These are phyloP conservation scores for Andrena minutula DNA, from an alignment of 2,888 invertebrate species.

Conservation along the genomic window DNA sequence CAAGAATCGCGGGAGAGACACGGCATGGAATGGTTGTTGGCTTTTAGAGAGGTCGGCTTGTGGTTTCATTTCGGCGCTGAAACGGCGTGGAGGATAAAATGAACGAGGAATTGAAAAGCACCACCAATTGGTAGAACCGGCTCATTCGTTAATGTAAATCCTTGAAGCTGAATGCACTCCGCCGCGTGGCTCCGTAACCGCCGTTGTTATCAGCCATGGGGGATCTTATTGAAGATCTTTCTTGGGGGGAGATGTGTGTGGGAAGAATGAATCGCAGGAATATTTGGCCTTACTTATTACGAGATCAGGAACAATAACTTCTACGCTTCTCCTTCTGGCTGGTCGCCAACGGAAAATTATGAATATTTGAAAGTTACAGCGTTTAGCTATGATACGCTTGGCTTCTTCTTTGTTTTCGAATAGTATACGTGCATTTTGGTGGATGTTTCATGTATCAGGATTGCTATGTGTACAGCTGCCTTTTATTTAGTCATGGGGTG, in stretches of 20 bases:
- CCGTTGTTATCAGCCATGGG: too few relatives aligned
- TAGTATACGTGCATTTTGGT: neutral
- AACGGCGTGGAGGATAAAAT: neutral
- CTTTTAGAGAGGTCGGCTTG: neutral
- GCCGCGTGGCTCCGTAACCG: neutral
- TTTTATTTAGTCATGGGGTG: neutral
- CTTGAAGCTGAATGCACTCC: neutral
- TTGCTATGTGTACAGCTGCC: neutral
- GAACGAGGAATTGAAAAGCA: neutral
- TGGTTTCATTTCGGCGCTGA: constrained; percentile 13
- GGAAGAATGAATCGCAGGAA: neutral
- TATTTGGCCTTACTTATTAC: neutral
- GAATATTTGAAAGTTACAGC: neutral
- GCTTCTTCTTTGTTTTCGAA: neutral
- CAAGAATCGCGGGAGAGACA: neutral
- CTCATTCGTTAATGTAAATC: neutral
- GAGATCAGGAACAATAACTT: constrained; percentile 1
- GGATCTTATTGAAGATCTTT: too few relatives aligned
- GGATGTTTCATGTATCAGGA: neutral
- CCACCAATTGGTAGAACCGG: neutral
- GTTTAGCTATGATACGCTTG: neutral
- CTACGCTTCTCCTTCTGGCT: neutral
- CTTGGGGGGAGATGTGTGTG: too few relatives aligned
- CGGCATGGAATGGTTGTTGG: constrained; percentile 13
- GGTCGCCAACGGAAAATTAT: neutral